Evolutionary conservation across 2,888 invertebrate species (phyloP).

Genomic region (Cataglyphis albicans): DNA sequence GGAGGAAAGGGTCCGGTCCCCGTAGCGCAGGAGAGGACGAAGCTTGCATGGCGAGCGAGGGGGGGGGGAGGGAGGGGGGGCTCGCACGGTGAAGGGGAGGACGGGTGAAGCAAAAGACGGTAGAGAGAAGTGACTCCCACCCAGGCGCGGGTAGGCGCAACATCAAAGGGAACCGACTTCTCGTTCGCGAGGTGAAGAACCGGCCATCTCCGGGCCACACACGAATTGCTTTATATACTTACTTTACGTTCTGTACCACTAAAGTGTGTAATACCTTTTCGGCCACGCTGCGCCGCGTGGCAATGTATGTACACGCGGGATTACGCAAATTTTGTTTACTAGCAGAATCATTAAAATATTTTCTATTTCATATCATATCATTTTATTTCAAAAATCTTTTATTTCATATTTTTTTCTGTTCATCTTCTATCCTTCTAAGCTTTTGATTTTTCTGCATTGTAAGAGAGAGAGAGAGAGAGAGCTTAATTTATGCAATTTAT

Average conservation of each 20-base stretch:
- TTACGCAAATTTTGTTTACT: conserved; percentile 33
- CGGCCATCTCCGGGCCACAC: conserved; percentile 86
- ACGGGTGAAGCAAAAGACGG: conserved; percentile 67
- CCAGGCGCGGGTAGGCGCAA: conserved; percentile 81
- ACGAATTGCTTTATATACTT: conserved; percentile 86
- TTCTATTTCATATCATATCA: no score
- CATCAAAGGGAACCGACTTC: conserved; percentile 86
- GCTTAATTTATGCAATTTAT: conserved; percentile 9
- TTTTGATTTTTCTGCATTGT: no score
- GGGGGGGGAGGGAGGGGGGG: conserved; percentile 68
- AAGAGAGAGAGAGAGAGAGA: not conserved
- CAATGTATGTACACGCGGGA: conserved; percentile 43
- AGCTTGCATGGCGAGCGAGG: conserved; percentile 66
- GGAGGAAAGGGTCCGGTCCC: conserved; percentile 36
- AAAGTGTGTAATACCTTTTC: conserved; percentile 81
- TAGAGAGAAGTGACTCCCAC: conserved; percentile 79
- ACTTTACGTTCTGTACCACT: conserved; percentile 82
- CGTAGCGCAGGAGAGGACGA: conserved; percentile 45
- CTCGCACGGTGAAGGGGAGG: conserved; percentile 67
- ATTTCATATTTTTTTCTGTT: not conserved
- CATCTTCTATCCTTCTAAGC: not conserved
- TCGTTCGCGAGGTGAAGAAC: conserved; percentile 86
- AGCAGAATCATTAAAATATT: conserved; percentile 7
- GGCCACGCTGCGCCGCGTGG: conserved; percentile 57
- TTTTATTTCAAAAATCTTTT: not conserved